These are phyloP conservation scores for Hypomesus transpacificus DNA, from an alignment of 2,113 vertebrate species.

Conservation along the genomic window DNA sequence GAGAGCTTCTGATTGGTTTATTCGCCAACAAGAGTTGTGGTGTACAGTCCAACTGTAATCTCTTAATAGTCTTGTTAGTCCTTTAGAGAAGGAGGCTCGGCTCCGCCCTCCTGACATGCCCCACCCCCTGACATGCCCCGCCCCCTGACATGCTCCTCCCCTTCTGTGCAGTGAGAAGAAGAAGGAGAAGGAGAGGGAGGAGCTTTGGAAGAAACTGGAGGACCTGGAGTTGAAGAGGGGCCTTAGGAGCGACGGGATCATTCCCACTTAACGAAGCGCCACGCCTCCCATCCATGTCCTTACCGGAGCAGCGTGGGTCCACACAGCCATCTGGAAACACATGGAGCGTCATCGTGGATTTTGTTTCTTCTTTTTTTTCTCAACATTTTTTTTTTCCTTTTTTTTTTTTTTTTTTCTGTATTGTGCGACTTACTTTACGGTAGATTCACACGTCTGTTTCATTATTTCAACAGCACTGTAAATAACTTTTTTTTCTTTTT, in stretches of 20 bases:
- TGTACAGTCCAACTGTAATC: not conserved
- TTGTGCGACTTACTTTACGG: constrained; percentile 97
- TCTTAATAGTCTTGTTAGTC: not conserved
- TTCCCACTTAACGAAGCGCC: constrained; percentile 90
- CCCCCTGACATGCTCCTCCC: not conserved
- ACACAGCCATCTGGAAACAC: constrained; percentile 81
- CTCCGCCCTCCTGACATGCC: not conserved
- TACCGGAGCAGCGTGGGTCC: constrained; percentile 51
- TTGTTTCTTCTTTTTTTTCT: constrained; percentile 31
- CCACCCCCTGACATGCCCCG: not conserved
- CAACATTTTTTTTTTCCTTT: not conserved
- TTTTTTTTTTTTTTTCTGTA: constrained; percentile 77
- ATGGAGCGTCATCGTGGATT: constrained; percentile 77
- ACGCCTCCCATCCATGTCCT: constrained; percentile 71
- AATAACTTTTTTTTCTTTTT: constrained; percentile 80
- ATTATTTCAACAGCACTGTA: constrained; percentile 99
- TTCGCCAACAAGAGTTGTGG: not conserved
- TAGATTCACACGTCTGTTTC: constrained; percentile 97
- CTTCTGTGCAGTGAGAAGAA: constrained; percentile 87
- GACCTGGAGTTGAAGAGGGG: constrained; percentile 98
- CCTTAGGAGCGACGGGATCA: constrained; percentile 94
- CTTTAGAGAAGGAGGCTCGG: no score
- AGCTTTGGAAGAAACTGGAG: constrained; percentile 98
- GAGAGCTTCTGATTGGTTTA: not conserved
- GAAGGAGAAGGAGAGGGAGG: constrained; percentile 98